Base-by-base conservation (phyloP, 1,140 invertebrate genomes). In the Drosophila willistoni region DNA sequence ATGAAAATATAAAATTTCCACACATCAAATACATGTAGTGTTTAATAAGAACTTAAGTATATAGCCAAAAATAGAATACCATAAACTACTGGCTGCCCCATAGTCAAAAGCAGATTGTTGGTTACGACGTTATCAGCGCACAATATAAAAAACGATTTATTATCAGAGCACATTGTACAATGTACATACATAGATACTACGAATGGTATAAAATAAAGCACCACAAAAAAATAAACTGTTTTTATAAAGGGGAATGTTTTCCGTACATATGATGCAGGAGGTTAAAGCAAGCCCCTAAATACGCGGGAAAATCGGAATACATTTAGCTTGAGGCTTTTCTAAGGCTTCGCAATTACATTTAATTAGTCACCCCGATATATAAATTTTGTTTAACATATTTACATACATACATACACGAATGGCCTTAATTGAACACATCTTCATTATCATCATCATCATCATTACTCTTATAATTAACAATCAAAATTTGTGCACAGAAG, bases 281-380 rank as follows among this genome's bases (percentile, higher is more conserved):
- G 17, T 51, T 22, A 12, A 51, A 51, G 7, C 44, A 19, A 51
- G 17, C 44, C 66, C n/a, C 42, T 63, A 14, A 42, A 14, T 63
- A 62, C 39, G 22, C 22, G 22, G n/a, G 39, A 54, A 66, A 55
- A n/a, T 69, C 62, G 41, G 51, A 68, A 61, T 69, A 68, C 63
- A 67, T 78, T 61, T 67, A 19, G 41, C 14, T 70, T 54, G 76
- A 44, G 36, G 57, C 29, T 77, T 74, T 34, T 70, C 62, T 86
- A 83, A 71, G 83, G 83, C 84, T 86, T 86, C 83, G 65, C 83
- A 83, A 83, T 83, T 86, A 79, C 39, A 87, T 65, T 87, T 76
- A 55, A 69, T 87, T 73, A 72, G 57, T 71, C 69, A 22, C 64
- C 57, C 17, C 33, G 12, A 33, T 33, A 44, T 69, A 78, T 42